Percentiles rank a stretch among this genome's conserved stretches.
Conservation (phyloP, 1,140 invertebrate genomes). For the Meteorus sp. region DNA sequence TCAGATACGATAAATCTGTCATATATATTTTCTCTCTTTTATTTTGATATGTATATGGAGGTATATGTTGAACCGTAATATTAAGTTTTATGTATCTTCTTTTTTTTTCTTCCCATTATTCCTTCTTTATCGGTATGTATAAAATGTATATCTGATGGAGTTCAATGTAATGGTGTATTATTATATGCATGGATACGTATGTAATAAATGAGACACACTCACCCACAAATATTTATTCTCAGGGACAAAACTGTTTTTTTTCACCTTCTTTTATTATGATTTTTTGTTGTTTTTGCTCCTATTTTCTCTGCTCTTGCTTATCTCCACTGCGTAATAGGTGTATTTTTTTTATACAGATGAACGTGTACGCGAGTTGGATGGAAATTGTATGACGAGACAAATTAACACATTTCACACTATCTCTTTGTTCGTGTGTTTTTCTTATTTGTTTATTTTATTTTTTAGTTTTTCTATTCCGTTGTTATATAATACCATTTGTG, state of each 20-base stretch:
- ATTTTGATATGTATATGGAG: neutral
- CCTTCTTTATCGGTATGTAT: neutral
- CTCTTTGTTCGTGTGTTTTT: no score
- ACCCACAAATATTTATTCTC: conserved; percentile 6
- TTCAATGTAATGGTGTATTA: neutral
- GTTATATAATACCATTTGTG: no score
- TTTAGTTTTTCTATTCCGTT: no score
- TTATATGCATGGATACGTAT: neutral
- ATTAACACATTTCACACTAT: no score
- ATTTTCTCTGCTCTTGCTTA: no score
- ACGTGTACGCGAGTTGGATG: no score
- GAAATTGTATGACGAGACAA: no score
- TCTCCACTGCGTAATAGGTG: no score
- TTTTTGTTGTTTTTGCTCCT: no score
- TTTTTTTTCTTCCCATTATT: neutral
- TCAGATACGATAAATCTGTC: neutral
- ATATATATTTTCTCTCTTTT: neutral
- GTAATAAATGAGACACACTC: conserved; percentile 3
- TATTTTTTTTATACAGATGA: no score
- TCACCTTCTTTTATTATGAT: neutral
- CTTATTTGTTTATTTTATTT: no score
- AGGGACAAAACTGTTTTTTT: conserved; percentile 12
- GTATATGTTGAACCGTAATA: neutral
- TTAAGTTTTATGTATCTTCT: neutral
- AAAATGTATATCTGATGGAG: neutral